Conservation (phyloP, 2,888 invertebrate genomes). For the Epinotia bilunana region DNA sequence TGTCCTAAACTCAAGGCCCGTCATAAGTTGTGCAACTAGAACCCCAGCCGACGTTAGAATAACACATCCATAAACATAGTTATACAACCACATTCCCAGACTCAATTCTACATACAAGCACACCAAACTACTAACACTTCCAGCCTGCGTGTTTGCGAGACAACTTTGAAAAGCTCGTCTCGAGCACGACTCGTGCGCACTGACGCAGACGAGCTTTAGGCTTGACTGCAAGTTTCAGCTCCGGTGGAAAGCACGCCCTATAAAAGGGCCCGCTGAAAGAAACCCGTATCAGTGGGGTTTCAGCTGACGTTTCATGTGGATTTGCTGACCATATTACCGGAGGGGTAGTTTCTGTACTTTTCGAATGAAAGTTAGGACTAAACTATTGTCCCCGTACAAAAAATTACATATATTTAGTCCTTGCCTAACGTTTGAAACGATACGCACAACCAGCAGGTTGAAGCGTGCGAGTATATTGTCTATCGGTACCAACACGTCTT, state of each 20-base stretch:
- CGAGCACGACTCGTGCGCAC: slow-evolving; percentile 58
- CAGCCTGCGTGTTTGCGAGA: slow-evolving; percentile 12
- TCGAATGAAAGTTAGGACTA: no score
- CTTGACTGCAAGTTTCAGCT: slow-evolving; percentile 65
- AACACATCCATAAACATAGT: background rate
- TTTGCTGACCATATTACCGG: slow-evolving; percentile 2
- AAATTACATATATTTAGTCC: no score
- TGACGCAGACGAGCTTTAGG: slow-evolving; percentile 58
- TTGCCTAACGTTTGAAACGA: no score
- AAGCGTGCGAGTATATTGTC: background rate
- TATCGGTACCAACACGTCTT: background rate
- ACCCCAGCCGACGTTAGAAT: background rate
- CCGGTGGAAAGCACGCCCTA: slow-evolving; percentile 57
- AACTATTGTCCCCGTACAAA: no score
- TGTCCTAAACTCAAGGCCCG: no score
- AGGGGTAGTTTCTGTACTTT: background rate
- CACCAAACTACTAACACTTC: slow-evolving; percentile 14
- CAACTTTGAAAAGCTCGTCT: slow-evolving; percentile 34
- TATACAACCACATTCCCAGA: background rate
- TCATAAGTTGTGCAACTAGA: no score
- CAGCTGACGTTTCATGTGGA: slow-evolving; percentile 49
- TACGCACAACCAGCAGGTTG: background rate
- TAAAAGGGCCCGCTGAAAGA: slow-evolving; percentile 57
- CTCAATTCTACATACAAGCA: background rate
- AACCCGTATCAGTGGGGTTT: slow-evolving; percentile 56